phyloP scores from a whole-genome alignment of 1,140 invertebrate genomes.

The Atopsyche davidsoni region DNA sequence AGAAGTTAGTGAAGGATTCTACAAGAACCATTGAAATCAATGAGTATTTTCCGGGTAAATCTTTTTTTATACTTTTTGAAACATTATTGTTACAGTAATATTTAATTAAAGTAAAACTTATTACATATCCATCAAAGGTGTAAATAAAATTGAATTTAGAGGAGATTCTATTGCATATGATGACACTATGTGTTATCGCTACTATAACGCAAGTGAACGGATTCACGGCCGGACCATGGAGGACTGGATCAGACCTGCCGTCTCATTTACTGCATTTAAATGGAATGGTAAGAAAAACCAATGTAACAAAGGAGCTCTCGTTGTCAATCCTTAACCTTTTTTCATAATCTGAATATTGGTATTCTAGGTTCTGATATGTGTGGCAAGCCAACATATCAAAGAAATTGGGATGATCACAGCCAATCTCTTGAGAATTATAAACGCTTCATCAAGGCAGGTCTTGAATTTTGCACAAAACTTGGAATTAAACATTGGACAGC shows the following conservation, averaged over 20 bases:
- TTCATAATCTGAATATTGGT: slow-evolving; percentile 47
- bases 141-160: slow-evolving; percentile 52
- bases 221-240: slow-evolving; percentile 53
- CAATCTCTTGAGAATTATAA: slow-evolving; percentile 55
- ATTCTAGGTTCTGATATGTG: slow-evolving; percentile 47
- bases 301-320: too few species aligned
- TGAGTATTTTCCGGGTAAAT: slow-evolving; percentile 45
- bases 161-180: slow-evolving; percentile 39
- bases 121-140: slow-evolving; percentile 37
- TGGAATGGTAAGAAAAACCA: slow-evolving; percentile 36
- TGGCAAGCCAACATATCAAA: slow-evolving; percentile 43
- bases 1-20: slow-evolving; percentile 36
- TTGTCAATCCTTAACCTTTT: too few species aligned
- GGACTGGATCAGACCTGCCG: slow-evolving; percentile 60
- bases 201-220: slow-evolving; percentile 52
- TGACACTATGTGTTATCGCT: slow-evolving; percentile 50
- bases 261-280: slow-evolving; percentile 42
- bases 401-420: slow-evolving; percentile 55
- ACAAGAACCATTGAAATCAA: slow-evolving; percentile 31
- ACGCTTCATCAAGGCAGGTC: slow-evolving; percentile 53
- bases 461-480: slow-evolving; percentile 59
- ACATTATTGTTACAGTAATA: too few species aligned
- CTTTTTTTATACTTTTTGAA: not conserved
- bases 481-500: slow-evolving; percentile 60
- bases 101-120: too few species aligned